Evolutionary conservation across 2,113 vertebrate species (phyloP).

Genomic region (Lophura nycthemera): DNA sequence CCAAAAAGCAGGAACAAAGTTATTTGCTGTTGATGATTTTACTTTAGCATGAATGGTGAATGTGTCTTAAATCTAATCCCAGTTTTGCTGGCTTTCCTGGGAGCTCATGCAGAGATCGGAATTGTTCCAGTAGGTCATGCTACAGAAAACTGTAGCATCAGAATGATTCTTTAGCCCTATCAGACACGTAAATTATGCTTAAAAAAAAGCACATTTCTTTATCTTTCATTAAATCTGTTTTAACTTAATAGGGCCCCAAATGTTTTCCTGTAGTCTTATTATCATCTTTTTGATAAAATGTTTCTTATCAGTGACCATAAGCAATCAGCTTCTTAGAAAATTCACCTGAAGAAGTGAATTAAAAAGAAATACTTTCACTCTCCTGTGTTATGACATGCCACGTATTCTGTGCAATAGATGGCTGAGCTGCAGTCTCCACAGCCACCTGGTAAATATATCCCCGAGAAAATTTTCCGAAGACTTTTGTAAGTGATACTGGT

Average conservation of each 20-base stretch:
- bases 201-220: neutral
- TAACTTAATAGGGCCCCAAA: neutral
- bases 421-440: neutral
- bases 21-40: neutral
- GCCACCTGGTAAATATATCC: neutral
- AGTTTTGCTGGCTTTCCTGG: neutral
- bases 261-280: neutral
- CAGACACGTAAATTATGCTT: neutral
- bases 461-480: neutral
- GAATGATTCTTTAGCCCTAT: neutral
- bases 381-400: neutral
- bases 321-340: neutral
- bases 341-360: neutral
- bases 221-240: neutral
- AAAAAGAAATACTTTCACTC: neutral
- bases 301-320: neutral
- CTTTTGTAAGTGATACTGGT: neutral
- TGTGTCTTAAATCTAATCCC: neutral
- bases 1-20: neutral
- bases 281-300: neutral
- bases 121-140: neutral
- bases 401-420: neutral
- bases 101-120: neutral
- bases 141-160: neutral
- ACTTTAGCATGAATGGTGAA: neutral